These are phyloP conservation scores for Magallana ariakensis DNA, from an alignment of 1,140 invertebrate species.

Conservation along the genomic window DNA sequence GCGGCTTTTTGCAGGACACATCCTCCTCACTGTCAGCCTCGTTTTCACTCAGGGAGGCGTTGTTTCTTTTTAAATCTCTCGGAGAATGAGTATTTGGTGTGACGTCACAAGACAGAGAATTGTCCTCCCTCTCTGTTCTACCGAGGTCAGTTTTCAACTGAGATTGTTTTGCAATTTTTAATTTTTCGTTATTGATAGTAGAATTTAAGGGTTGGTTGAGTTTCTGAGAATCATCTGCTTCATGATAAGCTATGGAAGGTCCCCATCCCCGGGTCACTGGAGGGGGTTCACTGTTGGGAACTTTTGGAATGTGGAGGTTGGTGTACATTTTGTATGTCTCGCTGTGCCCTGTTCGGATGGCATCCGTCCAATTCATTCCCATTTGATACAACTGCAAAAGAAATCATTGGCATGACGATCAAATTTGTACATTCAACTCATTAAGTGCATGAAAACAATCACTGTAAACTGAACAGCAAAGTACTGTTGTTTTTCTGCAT, in stretches of 20 bases:
- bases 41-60: background rate
- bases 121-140: background rate
- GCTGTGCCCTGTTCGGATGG: slow-evolving; percentile 17
- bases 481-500: no score
- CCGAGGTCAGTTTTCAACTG: background rate
- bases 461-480: no score
- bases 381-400: background rate
- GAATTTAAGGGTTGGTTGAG: background rate
- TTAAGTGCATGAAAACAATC: no score
- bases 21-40: background rate
- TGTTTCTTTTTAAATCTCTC: no score
- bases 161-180: background rate
- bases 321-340: slow-evolving; percentile 19
- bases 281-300: background rate
- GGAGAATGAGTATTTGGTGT: background rate
- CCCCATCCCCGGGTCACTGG: slow-evolving; percentile 36
- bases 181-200: background rate
- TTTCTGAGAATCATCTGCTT: slow-evolving; percentile 10
- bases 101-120: background rate
- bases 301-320: background rate
- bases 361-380: slow-evolving; percentile 40
- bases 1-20: background rate
- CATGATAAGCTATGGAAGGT: slow-evolving; percentile 10
- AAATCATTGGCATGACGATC: background rate
- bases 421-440: no score